Base-by-base conservation (phyloP, 2,113 vertebrate species). In the Donacobius atricapilla region DNA sequence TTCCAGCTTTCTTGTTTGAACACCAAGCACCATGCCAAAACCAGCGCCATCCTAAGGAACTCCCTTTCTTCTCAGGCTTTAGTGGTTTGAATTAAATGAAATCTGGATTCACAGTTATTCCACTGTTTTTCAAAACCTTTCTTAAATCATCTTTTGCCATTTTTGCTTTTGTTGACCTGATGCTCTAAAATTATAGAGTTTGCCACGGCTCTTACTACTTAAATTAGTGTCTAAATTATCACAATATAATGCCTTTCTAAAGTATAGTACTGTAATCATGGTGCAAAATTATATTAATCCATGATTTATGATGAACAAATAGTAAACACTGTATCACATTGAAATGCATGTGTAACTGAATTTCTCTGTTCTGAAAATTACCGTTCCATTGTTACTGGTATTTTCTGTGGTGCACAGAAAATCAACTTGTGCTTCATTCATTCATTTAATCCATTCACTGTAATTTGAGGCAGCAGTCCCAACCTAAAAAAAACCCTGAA, bases 31-130 rank as follows among this genome's bases (percentile, higher is more conserved):
- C 0, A 0, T 79, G 75, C 79, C 91, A 85, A 90, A 93, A 68
- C 12, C 31, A 69, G 83, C 17, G 28, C 37, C 37, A 37, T 76
- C 58, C 58, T 48, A 47, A 85, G 70, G 39, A 88, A 60, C 42
- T 80, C 31, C 56, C 85, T 33, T 50, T 92, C 79, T 93, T 33
- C 51, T n/a, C 48, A 47, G 42, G 24, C 27, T 82, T 88, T 39
- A 83, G 82, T 92, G 66, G 75, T 85, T 94, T 93, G 21, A 48
- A 39, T 84, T 82, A 90, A 94, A 83, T 83, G 35, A 87, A 92
- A 48, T 54, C 39, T 70, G 54, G 57, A 92, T 93, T 81, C 40
- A 35, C 44, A 81, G 39, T 45, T 81, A 22, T 73, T 56, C 61
- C 22, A 22, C 35, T 70, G 80, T 50, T 93, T 95, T 94, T 13